A percentile compares a stretch with the other conserved stretches of the same genome.
Evolutionary conservation across 2,797 vertebrate genomes (phyloP).

Genomic region (Rousettus madagascariensis): DNA sequence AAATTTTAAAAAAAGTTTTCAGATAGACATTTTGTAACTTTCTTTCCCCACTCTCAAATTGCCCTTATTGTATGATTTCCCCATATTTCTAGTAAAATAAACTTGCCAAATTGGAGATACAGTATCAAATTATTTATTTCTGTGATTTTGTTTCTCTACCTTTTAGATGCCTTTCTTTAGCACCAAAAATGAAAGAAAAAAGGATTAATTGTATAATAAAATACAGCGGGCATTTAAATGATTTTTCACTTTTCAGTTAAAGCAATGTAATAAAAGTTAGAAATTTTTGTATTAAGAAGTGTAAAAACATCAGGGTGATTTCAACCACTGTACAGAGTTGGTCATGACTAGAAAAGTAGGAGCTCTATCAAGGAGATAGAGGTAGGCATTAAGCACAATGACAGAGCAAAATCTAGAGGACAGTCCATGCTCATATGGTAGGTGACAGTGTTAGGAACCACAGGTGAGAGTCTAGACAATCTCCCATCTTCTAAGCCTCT

Average conservation of each 20-base stretch:
- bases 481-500: neutral
- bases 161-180: conserved; percentile 10
- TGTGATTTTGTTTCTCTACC: conserved; percentile 8
- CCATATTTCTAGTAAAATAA: conserved; percentile 18
- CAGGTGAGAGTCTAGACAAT: neutral
- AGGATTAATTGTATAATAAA: conserved; percentile 11
- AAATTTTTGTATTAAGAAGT: neutral
- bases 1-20: conserved; percentile 55
- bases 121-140: neutral
- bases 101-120: neutral
- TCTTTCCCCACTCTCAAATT: neutral
- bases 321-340: neutral
- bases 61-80: neutral
- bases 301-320: neutral
- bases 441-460: neutral
- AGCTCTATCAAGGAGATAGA: neutral
- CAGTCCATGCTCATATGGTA: neutral
- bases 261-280: neutral
- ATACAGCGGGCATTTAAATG: neutral
- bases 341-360: neutral
- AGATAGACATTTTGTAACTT: neutral
- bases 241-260: conserved; percentile 2
- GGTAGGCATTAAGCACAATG: neutral
- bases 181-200: conserved; percentile 26
- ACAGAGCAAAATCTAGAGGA: neutral